A percentile compares a stretch with the other conserved stretches of the same genome.
phyloP scores from a whole-genome alignment of 2,797 vertebrate genomes.

The Phalloptychus januarius region DNA sequence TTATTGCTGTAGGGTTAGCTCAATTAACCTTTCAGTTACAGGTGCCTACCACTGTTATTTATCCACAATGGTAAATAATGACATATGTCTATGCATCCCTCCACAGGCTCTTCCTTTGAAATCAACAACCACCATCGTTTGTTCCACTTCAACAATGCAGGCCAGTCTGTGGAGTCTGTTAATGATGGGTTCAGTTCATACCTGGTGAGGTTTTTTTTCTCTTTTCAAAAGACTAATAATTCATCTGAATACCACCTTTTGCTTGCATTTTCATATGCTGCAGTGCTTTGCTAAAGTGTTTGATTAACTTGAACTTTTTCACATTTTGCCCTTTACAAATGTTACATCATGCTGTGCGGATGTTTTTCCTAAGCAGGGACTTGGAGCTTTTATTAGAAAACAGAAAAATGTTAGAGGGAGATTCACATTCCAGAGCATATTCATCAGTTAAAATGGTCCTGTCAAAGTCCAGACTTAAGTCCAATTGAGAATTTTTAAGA shows the following conservation, averaged over 20 bases:
- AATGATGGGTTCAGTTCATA: constrained; percentile 89
- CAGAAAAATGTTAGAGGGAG: neutral
- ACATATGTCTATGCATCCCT: constrained; percentile 30
- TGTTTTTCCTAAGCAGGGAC: neutral
- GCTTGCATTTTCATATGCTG: neutral
- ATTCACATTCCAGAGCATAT: neutral
- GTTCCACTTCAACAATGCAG: constrained; percentile 79
- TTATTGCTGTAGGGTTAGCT: neutral
- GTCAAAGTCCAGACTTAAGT: neutral
- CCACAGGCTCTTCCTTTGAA: constrained; percentile 94
- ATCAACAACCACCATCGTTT: constrained; percentile 90
- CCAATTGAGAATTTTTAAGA: neutral
- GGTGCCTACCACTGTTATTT: neutral
- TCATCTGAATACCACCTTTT: constrained; percentile 10
- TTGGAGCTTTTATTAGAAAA: neutral
- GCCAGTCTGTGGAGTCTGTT: constrained; percentile 89
- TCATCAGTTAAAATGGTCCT: neutral
- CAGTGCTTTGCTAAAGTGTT: neutral
- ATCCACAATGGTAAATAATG: constrained; percentile 45
- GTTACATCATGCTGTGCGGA: too few relatives aligned
- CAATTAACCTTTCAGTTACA: too few relatives aligned
- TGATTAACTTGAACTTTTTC: neutral
- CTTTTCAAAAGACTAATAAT: neutral
- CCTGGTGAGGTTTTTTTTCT: constrained; percentile 82
- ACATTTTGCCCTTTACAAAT: neutral